Percentiles rank a stretch among this genome's conserved stretches.
phyloP scores from a whole-genome alignment of 1,140 invertebrate species.

The Temnothorax curvispinosus region DNA sequence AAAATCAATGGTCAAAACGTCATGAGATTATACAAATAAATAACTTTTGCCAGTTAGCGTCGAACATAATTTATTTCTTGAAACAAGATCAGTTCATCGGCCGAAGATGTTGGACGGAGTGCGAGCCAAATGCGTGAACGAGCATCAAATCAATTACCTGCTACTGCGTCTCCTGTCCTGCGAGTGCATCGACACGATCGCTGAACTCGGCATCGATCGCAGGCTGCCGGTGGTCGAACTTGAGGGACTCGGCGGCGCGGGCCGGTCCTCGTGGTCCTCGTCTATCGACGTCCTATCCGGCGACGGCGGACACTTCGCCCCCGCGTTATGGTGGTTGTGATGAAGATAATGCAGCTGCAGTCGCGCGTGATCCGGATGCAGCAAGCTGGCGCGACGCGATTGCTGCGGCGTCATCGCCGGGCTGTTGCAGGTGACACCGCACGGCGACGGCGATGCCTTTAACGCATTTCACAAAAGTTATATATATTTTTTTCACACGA shows the following conservation, averaged over 20 bases:
- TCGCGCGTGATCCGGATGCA: slow-evolving; percentile 90
- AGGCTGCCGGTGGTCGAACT: slow-evolving; percentile 85
- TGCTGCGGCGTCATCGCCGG: slow-evolving; percentile 82
- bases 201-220: slow-evolving; percentile 84
- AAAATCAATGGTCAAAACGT: too few relatives aligned
- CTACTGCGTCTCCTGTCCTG: slow-evolving; percentile 83
- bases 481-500: neutral
- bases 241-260: slow-evolving; percentile 82
- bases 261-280: slow-evolving; percentile 80
- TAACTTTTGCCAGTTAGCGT: too few relatives aligned
- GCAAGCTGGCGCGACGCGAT: slow-evolving; percentile 87
- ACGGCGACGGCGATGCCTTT: slow-evolving; percentile 89
- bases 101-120: too few relatives aligned
- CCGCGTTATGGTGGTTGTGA: slow-evolving; percentile 82
- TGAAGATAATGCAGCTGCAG: slow-evolving; percentile 86
- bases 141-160: slow-evolving; percentile 74
- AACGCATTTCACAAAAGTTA: slow-evolving; percentile 14
- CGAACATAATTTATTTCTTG: too few relatives aligned
- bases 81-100: neutral
- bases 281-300: slow-evolving; percentile 80
- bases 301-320: slow-evolving; percentile 77
- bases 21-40: too few relatives aligned
- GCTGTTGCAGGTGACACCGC: slow-evolving; percentile 78
- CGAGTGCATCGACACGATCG: slow-evolving; percentile 80
- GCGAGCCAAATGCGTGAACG: neutral